Percentiles rank a stretch among this genome's conserved stretches.
phyloP scores from a whole-genome alignment of 2,113 vertebrate genomes.

The Eleginops maclovinus region DNA sequence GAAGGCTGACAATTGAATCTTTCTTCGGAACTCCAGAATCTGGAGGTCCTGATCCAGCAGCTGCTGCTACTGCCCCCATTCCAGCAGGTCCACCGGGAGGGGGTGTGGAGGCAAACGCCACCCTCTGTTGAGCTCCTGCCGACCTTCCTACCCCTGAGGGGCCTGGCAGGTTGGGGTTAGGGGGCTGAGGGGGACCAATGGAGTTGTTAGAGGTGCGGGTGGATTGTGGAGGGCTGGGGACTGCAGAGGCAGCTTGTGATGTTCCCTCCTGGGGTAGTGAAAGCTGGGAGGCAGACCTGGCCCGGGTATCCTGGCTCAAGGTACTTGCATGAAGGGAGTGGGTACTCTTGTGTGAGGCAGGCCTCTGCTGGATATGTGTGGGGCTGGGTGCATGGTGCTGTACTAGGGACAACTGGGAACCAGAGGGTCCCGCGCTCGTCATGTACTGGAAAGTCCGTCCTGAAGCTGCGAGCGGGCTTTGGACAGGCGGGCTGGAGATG shows the following conservation, averaged over 20 bases:
- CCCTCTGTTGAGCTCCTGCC: conserved; percentile 77
- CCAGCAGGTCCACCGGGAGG: conserved; percentile 71
- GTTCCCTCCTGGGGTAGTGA: conserved; percentile 91
- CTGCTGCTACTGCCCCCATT: conserved; percentile 70
- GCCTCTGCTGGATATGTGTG: conserved; percentile 85
- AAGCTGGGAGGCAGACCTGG: conserved; percentile 92
- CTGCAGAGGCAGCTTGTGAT: conserved; percentile 76
- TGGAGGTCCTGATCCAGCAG: conserved; percentile 78
- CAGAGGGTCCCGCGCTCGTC: conserved; percentile 81
- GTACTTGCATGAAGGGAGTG: conserved; percentile 89
- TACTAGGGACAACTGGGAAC: conserved; percentile 90
- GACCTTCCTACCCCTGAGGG: conserved; percentile 80
- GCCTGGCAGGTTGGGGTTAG: conserved; percentile 77
- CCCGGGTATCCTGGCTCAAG: conserved; percentile 90
- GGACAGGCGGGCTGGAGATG: conserved; percentile 87
- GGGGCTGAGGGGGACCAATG: conserved; percentile 77
- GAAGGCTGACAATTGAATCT: conserved; percentile 89
- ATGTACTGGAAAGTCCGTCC: conserved; percentile 92
- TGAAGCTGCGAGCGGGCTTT: conserved; percentile 86
- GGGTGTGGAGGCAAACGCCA: conserved; percentile 80
- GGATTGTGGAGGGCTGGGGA: conserved; percentile 85
- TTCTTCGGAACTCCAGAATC: conserved; percentile 87
- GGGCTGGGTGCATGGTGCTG: conserved; percentile 87
- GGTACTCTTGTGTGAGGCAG: conserved; percentile 88
- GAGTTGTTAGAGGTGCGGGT: conserved; percentile 86